Base-by-base conservation (phyloP, 1,140 invertebrate species). In the Chrysopa pallens region DNA sequence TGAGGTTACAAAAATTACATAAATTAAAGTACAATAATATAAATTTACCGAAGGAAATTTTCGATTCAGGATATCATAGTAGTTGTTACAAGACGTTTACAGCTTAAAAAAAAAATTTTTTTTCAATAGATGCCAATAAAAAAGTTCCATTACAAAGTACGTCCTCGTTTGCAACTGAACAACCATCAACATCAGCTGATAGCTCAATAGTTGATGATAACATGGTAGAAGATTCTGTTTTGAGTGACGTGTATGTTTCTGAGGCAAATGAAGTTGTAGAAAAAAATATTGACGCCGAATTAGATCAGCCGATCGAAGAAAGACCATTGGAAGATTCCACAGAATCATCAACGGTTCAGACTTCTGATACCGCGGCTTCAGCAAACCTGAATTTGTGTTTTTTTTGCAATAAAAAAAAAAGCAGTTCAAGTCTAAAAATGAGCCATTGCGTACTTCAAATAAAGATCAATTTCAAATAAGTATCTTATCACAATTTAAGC, bases 271-370 rank as follows among this genome's bases (percentile, higher is more conserved):
- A 46, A 38, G 36, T 40, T 1, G 45, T n/a, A n/a, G n/a, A 44
- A 38, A 48, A 49, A 49, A 36, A 49, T 39, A 49, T 48, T 44
- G 39, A 48, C 1, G 46, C 46, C 36, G 42, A 48, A 49, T 42
- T 39, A 45, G 48, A 48, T 39, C 46, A 48, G 46, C 31, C 48
- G 33, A 45, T 49, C 39, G 48, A 49, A 35, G 43, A 42, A 42
- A 27, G 36, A 43, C 39, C 27, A 42, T 48, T 17, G 6, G 44
- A 48, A 46, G 43, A 38, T 48, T 43, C 40, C 36, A 41, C 28
- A 48, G 36, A 33, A 48, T 31, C 47, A 48, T 43, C 45, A 39
- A 46, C 44, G 28, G 42, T 43, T 48, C 47, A 39, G 37, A 28
- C 44, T 48, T 46, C 47, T 38, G 45, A 48, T 40, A 39, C 44